Conservation (phyloP, 2,888 invertebrate genomes). For the Microchrysa polita region DNA sequence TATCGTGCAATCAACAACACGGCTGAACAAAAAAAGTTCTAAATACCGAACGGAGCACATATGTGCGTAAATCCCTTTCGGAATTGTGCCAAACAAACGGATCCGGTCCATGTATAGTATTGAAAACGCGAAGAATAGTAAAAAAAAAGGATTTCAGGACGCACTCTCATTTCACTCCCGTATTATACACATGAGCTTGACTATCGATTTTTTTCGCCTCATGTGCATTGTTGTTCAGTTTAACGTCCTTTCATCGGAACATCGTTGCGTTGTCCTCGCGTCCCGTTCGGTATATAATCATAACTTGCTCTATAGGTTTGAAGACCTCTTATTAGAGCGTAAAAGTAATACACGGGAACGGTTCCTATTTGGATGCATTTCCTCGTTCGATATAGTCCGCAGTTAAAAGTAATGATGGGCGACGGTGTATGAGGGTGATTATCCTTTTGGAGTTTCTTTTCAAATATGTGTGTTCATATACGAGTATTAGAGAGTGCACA, state of each 20-base stretch:
- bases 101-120: neutral
- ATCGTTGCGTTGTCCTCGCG: no score
- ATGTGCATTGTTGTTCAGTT: constrained; percentile 39
- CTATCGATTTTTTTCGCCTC: constrained; percentile 39
- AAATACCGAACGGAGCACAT: neutral
- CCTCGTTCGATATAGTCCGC: constrained; percentile 7
- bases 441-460: constrained; percentile 34
- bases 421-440: constrained; percentile 38
- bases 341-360: constrained; percentile 12
- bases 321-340: constrained; percentile 37
- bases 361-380: constrained; percentile 5
- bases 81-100: neutral
- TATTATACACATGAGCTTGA: constrained; percentile 11
- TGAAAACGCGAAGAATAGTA: neutral
- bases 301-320: no score
- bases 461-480: constrained; percentile 2
- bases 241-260: constrained; percentile 36
- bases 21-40: neutral
- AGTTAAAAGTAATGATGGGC: constrained; percentile 39
- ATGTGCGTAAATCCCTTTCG: constrained; percentile 21
- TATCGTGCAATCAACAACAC: neutral
- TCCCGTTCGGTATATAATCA: neutral
- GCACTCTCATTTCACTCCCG: constrained; percentile 6
- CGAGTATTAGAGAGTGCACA: no score
- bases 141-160: constrained; percentile 10